A percentile compares a stretch with the other conserved stretches of the same genome.
phyloP scores from a whole-genome alignment of 2,888 invertebrate species.

The Onthophagus sagittarius region DNA sequence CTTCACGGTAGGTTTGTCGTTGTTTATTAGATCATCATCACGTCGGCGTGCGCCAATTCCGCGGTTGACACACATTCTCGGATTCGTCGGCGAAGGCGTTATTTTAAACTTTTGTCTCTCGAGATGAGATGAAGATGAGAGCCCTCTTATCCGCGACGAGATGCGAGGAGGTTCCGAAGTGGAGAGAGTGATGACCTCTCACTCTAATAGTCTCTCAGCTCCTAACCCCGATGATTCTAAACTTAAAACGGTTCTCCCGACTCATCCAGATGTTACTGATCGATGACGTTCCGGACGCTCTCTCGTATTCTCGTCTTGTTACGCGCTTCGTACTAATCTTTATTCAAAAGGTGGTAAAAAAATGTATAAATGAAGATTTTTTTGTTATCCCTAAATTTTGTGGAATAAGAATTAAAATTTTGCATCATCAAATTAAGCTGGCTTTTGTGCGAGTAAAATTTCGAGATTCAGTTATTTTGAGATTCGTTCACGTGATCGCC shows the following conservation, averaged over 20 bases:
- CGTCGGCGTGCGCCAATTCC: background rate
- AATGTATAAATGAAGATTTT: too few relatives aligned
- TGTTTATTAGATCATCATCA: background rate
- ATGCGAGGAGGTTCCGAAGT: background rate
- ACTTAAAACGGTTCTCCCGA: slow-evolving; percentile 26
- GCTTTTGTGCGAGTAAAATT: too few relatives aligned
- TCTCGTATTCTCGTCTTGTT: background rate
- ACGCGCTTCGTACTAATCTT: too few relatives aligned
- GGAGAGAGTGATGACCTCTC: slow-evolving; percentile 10
- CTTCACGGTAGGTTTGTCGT: background rate
- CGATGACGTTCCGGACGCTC: slow-evolving; percentile 24
- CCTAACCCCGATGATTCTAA: slow-evolving; percentile 22
- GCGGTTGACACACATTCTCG: background rate
- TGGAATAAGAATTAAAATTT: too few relatives aligned
- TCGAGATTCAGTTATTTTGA: too few relatives aligned
- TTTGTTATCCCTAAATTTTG: too few relatives aligned
- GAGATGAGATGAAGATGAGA: background rate
- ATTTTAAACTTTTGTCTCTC: background rate
- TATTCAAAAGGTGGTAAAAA: too few relatives aligned
- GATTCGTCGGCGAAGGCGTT: background rate
- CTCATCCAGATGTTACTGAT: slow-evolving; percentile 29
- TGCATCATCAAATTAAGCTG: too few relatives aligned
- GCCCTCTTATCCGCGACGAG: background rate
- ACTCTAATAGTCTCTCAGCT: slow-evolving; percentile 24
- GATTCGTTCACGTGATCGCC: too few relatives aligned